Evolutionary conservation across 2,888 invertebrate species (phyloP), one percentile per base, ranked within the genome.

Genomic region (Agriotes lineatus): DNA sequence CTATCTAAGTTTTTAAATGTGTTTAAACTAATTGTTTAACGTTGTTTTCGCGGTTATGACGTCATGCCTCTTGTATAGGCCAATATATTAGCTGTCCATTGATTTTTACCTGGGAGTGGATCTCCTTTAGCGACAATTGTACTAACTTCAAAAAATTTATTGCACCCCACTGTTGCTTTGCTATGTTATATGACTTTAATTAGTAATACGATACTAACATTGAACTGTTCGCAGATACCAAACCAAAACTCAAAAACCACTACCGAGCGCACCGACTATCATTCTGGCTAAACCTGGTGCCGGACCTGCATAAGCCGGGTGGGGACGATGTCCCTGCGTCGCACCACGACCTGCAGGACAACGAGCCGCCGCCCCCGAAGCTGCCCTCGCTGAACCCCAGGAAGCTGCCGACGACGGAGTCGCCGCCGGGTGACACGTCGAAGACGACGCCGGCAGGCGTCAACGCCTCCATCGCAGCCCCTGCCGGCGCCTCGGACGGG

Each of bases 271-370:
- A 97, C 81, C 88, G 92, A 73, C 87, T 97, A 60, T 96, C 97
- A 0, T 95, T 97, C 84, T 98, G 98, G 98, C 84, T 97, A 67
- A 96, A 97, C 80, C 87, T 97, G 57, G 95, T 98, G 67, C 97
- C 97, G 30, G 96, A 97, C 81, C 87, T 95, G 22, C 95, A 95
- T 81, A 91, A 93, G 75, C 94, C 95, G 0, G 95, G 95, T 5
- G 93, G 94, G 5, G 94, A 94, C 76, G 94, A 95, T 77, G 94
- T 96, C 2, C 94, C 94, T 20, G 88, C 90, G 44, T 91, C 93
- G 0, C 95, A 96, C 83, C 96, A 97, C 82, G 91, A 93, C 73
- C 88, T 97, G 1, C 91, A 91, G 70, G 90, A 93, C 75, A 92
- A 93, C 70, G 90, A 91, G 52, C 88, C 90, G 50, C 86, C 88